Evolutionary conservation across 2,888 invertebrate species (phyloP), one percentile per base, ranked within the genome.

Genomic region (Agrilus biguttatus): DNA sequence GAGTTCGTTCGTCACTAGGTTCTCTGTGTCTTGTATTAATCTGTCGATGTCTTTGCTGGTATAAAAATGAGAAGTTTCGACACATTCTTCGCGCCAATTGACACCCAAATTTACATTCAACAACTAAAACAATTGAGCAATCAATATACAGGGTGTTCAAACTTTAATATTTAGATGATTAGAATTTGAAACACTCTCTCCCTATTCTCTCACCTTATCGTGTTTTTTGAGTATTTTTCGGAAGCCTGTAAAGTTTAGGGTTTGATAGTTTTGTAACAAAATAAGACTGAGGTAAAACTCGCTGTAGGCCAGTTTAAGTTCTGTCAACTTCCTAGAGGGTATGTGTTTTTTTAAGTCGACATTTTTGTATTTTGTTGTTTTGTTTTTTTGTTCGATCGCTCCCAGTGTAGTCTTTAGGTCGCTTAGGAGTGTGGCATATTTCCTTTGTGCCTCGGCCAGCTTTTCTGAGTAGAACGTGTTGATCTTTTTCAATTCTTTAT

Each of bases 391-490:
- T 44, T 58, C 52, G 33, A 62, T 48, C 32, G 59, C 58, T 19
- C 61, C 59, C 35, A 62, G 50, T 2, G 72, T 68, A 4, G 67
- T 64, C 48, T 77, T 75, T 17, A 88, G 62, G 55, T 88, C 87
- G 45, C 77, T 79, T 49, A 78, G 75, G 21, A 89, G 65, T 43
- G 74, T 81, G 8, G 81, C 80, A 66, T 77, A 84, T 60, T 86
- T 87, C 44, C 87, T 71, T 8, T 80, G 84, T 0, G 89, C 89
- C 66, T 91, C 90, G 0, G 90, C 89, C 56, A 91, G 69, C 66
- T 91, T 91, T 66, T 91, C 88, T 41, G 83, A 79, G 60, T 83
- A 91, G 64, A 90, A 91, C 10, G 86, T 83, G 63, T 90, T 89
- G 56, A 90, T 89, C 67, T 90, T 90, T 44, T 81, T 77, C 49